A percentile compares a stretch with the other conserved stretches of the same genome.
Conservation (phyloP, 2,888 invertebrate species). For the Protodeltote pygarga region DNA sequence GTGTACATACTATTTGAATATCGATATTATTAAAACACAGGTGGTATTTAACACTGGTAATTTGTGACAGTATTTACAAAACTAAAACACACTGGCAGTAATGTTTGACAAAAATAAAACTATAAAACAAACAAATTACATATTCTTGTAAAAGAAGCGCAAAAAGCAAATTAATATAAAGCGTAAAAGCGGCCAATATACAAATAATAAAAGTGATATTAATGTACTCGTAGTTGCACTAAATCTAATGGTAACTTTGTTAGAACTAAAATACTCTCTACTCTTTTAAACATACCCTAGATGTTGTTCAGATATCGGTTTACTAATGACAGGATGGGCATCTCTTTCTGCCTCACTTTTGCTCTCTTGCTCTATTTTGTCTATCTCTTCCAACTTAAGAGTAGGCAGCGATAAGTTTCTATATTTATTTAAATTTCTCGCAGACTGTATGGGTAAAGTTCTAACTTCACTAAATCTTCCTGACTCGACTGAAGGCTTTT, state of each 20-base stretch:
- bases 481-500: slow-evolving; percentile 58
- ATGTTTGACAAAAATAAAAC: slow-evolving; percentile 44
- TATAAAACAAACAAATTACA: slow-evolving; percentile 40
- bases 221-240: slow-evolving; percentile 58
- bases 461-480: slow-evolving; percentile 71
- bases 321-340: slow-evolving; percentile 57
- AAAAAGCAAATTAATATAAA: slow-evolving; percentile 47
- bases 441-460: slow-evolving; percentile 72
- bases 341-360: slow-evolving; percentile 73
- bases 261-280: slow-evolving; percentile 19
- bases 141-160: slow-evolving; percentile 37
- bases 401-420: slow-evolving; percentile 81
- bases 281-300: slow-evolving; percentile 83
- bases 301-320: slow-evolving; percentile 85
- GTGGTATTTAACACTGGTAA: slow-evolving; percentile 77
- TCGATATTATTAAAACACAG: slow-evolving; percentile 47
- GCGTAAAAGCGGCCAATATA: slow-evolving; percentile 62
- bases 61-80: slow-evolving; percentile 63
- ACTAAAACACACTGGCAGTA: slow-evolving; percentile 49
- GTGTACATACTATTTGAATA: slow-evolving; percentile 55
- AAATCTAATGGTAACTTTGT: slow-evolving; percentile 46
- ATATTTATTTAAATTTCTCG: slow-evolving; percentile 70
- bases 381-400: slow-evolving; percentile 75
- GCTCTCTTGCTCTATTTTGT: slow-evolving; percentile 61
- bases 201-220: slow-evolving; percentile 50